Evolutionary conservation across 1,140 invertebrate genomes (phyloP).

Genomic region (Drosophila virilis): DNA sequence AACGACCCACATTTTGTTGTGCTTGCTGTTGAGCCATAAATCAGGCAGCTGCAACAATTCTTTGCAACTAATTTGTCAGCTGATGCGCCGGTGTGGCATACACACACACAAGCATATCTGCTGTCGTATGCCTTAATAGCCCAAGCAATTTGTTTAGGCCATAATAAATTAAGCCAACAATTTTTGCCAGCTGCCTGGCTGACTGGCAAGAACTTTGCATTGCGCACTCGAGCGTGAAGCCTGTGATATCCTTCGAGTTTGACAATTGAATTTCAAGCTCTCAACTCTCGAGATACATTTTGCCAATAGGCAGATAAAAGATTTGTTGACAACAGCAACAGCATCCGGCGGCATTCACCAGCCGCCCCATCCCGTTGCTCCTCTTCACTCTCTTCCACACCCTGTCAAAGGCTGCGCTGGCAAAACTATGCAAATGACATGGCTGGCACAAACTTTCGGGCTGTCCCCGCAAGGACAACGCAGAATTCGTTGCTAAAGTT

Average conservation of each 20-base stretch:
- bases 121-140: slow-evolving; percentile 48
- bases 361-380: too few species aligned
- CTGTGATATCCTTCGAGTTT: slow-evolving; percentile 74
- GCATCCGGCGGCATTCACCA: slow-evolving; percentile 33
- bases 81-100: slow-evolving; percentile 45
- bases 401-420: slow-evolving; percentile 49
- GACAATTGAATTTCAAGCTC: slow-evolving; percentile 74
- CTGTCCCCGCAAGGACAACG: slow-evolving; percentile 49
- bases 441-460: slow-evolving; percentile 70
- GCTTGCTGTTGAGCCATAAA: slow-evolving; percentile 52
- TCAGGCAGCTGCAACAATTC: slow-evolving; percentile 40
- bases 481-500: slow-evolving; percentile 33
- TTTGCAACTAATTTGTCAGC: slow-evolving; percentile 69
- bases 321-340: slow-evolving; percentile 77
- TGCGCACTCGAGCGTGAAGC: slow-evolving; percentile 65
- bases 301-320: slow-evolving; percentile 79
- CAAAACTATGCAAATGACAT: slow-evolving; percentile 82
- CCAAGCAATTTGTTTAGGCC: slow-evolving; percentile 52
- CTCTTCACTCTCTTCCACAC: background rate
- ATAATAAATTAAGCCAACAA: slow-evolving; percentile 74
- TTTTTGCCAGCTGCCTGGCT: slow-evolving; percentile 29
- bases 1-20: slow-evolving; percentile 58
- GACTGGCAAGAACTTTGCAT: slow-evolving; percentile 15
- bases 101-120: slow-evolving; percentile 5
- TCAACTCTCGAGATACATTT: slow-evolving; percentile 61